Evolutionary conservation across 2,113 vertebrate species (phyloP).

Genomic region (Suricata suricatta): DNA sequence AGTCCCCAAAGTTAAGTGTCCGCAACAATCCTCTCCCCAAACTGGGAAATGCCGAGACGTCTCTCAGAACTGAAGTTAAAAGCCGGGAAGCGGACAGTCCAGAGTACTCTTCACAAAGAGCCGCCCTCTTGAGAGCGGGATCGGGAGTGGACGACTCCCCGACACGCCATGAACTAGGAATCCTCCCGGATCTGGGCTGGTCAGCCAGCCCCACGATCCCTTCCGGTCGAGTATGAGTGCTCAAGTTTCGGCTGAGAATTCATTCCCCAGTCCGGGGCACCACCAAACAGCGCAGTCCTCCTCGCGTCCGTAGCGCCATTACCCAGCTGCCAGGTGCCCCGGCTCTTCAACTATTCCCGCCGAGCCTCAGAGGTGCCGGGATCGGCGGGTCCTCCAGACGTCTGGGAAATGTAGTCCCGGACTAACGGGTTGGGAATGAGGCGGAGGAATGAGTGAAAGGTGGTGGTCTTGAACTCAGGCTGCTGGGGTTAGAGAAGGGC

Average conservation of each 20-base stretch:
- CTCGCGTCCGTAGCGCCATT: accelerated
- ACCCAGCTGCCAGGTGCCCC: accelerated
- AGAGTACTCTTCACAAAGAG: background rate
- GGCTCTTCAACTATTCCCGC: background rate
- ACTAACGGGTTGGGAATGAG: background rate
- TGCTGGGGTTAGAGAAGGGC: background rate
- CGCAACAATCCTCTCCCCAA: background rate
- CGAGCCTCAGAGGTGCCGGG: background rate
- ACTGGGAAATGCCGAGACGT: background rate
- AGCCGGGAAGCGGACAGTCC: background rate
- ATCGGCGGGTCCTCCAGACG: background rate
- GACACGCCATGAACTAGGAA: background rate
- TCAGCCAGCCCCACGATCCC: background rate
- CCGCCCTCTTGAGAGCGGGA: background rate
- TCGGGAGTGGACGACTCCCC: too few species aligned
- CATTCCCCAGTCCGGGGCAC: accelerated
- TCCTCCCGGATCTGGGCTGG: background rate
- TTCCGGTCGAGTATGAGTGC: background rate
- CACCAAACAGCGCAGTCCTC: background rate
- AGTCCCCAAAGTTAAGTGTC: background rate
- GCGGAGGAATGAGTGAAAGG: background rate
- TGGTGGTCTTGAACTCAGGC: background rate
- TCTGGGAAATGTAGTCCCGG: background rate
- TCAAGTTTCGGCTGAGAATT: background rate
- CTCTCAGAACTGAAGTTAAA: background rate